Evolutionary conservation across 2,113 vertebrate species (phyloP).

Genomic region (Pangasianodon hypophthalmus): DNA sequence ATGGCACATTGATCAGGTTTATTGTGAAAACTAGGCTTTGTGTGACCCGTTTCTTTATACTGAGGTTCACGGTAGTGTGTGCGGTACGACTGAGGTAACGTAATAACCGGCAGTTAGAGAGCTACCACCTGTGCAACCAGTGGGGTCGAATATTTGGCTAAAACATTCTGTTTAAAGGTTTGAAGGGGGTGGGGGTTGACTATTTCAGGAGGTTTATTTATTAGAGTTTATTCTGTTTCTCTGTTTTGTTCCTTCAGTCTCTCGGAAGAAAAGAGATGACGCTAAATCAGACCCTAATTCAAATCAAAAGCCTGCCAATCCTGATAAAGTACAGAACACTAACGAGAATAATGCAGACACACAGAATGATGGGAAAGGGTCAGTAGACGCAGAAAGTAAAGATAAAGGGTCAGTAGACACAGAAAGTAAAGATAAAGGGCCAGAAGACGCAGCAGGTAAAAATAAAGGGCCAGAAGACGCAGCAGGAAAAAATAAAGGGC

Average conservation of each 20-base stretch:
- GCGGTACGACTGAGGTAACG: too few species aligned
- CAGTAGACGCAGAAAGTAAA: not conserved
- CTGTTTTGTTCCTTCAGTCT: not conserved
- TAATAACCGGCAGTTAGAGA: too few species aligned
- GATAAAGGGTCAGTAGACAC: not conserved
- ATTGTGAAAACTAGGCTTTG: too few species aligned
- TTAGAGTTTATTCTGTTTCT: not conserved
- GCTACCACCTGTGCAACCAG: too few species aligned
- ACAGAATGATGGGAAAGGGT: not conserved
- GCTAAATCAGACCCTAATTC: not conserved
- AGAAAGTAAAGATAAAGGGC: not conserved
- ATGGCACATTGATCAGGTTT: too few species aligned
- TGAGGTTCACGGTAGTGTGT: too few species aligned
- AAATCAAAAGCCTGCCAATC: accelerated
- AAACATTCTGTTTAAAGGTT: not conserved
- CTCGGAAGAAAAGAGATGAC: not conserved
- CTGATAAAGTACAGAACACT: accelerated
- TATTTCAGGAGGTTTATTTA: not conserved
- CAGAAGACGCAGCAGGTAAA: not conserved
- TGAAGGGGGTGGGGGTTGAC: not conserved
- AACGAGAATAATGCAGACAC: not conserved
- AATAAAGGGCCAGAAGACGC: not conserved
- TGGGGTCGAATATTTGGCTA: too few species aligned
- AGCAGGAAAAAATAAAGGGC: not conserved
- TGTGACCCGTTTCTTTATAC: too few species aligned